A percentile compares a stretch with the other conserved stretches of the same genome.
phyloP scores from a whole-genome alignment of 2,113 vertebrate genomes.

The Halichoerus grypus region DNA sequence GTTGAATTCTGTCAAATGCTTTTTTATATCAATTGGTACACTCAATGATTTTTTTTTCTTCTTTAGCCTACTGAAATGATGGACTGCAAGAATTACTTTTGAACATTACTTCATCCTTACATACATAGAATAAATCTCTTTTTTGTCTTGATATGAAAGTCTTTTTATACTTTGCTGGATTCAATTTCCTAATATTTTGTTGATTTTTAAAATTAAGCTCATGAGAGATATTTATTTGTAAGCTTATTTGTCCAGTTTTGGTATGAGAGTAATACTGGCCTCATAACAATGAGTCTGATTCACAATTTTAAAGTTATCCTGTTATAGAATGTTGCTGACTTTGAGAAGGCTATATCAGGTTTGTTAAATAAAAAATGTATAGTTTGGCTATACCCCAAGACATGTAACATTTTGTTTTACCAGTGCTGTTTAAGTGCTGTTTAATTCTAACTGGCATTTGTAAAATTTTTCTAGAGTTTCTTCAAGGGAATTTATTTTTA shows the following conservation, averaged over 20 bases:
- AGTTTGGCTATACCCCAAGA: not conserved
- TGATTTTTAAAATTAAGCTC: conserved; percentile 1
- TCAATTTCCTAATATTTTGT: not conserved
- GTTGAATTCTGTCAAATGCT: not conserved
- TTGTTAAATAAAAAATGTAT: conserved; percentile 2
- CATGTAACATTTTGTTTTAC: conserved; percentile 2
- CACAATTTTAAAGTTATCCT: not conserved
- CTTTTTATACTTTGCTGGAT: not conserved
- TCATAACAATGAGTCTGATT: not conserved
- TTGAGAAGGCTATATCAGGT: not conserved
- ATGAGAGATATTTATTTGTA: not conserved
- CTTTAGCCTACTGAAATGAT: not conserved
- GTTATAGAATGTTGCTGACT: not conserved
- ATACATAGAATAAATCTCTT: not conserved
- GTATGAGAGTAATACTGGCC: not conserved
- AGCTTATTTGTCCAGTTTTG: not conserved
- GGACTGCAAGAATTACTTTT: not conserved
- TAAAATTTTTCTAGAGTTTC: conserved; percentile 28
- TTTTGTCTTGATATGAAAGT: not conserved
- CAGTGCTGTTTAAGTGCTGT: not conserved
- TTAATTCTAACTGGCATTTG: conserved; percentile 47
- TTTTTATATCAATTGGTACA: not conserved
- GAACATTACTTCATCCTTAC: not conserved
- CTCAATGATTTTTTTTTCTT: not conserved
- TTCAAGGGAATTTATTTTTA: conserved; percentile 50